A percentile compares a stretch with the other conserved stretches of the same genome.
These are phyloP conservation scores for Stigmatopora nigra DNA, from an alignment of 2,113 vertebrate species.

Conservation along the genomic window DNA sequence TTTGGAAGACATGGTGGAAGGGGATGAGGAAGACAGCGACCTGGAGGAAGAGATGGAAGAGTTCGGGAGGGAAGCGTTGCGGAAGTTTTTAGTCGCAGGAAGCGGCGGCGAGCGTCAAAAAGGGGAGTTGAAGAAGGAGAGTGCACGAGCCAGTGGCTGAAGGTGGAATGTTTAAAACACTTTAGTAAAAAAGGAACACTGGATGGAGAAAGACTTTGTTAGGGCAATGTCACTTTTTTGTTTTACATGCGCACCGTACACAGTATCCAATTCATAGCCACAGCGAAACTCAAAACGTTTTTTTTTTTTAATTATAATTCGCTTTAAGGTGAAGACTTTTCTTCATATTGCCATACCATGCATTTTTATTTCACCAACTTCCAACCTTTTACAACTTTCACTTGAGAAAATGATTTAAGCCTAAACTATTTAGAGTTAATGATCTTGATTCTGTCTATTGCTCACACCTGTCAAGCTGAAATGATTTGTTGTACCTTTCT, in stretches of 20 bases:
- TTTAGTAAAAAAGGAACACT: neutral
- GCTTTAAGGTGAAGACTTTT: neutral
- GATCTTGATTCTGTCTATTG: too few species aligned
- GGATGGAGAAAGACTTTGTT: neutral
- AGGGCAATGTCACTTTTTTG: neutral
- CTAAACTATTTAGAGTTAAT: too few species aligned
- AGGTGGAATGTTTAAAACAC: constrained; percentile 1
- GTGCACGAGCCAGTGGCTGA: constrained; percentile 46
- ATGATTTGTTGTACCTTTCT: too few species aligned
- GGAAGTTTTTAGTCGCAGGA: constrained; percentile 48
- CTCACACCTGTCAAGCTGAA: too few species aligned
- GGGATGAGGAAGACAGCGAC: constrained; percentile 20
- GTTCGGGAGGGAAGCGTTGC: constrained; percentile 73
- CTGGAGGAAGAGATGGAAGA: constrained; percentile 74
- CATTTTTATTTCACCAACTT: too few species aligned
- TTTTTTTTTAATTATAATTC: neutral
- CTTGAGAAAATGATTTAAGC: too few species aligned
- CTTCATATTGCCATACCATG: neutral
- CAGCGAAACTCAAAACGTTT: too few species aligned
- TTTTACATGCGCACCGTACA: neutral
- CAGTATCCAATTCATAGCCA: neutral
- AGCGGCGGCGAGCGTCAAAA: constrained; percentile 33
- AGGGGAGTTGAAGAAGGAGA: constrained; percentile 44
- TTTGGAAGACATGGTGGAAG: constrained; percentile 78
- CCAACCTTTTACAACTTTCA: neutral